Evolutionary conservation across 1,140 invertebrate genomes (phyloP), one percentile per base, ranked within the genome.

Genomic region (Metopolophium dirhodum): DNA sequence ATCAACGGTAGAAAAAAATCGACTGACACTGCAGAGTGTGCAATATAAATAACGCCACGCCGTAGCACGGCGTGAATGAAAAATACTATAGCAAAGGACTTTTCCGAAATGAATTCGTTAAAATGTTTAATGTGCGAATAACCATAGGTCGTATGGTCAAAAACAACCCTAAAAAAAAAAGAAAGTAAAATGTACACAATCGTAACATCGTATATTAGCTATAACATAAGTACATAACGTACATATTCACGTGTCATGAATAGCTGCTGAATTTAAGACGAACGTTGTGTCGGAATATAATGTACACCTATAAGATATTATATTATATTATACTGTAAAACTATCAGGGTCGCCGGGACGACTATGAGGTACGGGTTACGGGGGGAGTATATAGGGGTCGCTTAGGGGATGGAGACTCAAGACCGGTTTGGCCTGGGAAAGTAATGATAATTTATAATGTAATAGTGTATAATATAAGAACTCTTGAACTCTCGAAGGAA

Each of bases 341-440:
- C 35, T 83, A 18, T 20, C 77, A 18, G n/a, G 77, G 35, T 35
- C 41, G 41, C 41, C 41, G 41, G 41, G 41, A 41, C 3, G 77
- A 88, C 14, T 41, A 86, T 14, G 14, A 9, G 83, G 41, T 30
- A 14, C 26, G 45, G 6, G 85, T 30, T 18, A 18, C 51, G 22
- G 22, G 49, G 47, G 20, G 47, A 20, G 49, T 14, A 2, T 14
- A 2, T 9, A 23, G 35, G 49, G 88, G 23, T 41, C 85, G 26
- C 87, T 4, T 35, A 23, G 51, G 87, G 51, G 49, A 57, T 37
- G 87, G 35, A 7, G 54, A 35, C 41, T 41, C 1, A 18, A 22
- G 26, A 90, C 89, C 89, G 89, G 89, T 90, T 90, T 68, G 37
- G 89, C 89, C 23, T 90, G 89, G 89, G 89, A 90, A 90, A 22